These are phyloP conservation scores for Drosophila oshimai DNA, from an alignment of 1,140 invertebrate species.

Conservation along the genomic window DNA sequence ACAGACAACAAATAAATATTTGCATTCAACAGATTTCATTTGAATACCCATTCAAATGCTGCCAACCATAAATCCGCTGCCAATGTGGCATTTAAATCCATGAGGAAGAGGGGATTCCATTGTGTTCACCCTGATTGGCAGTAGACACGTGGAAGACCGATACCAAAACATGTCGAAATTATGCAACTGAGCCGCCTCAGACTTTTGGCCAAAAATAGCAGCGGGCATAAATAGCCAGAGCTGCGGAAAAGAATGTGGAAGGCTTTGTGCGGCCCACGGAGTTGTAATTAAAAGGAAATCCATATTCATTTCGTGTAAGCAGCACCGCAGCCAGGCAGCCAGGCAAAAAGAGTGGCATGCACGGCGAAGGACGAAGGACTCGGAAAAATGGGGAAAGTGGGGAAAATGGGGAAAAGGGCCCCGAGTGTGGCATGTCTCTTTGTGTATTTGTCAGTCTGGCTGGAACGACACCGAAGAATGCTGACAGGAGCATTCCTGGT, in stretches of 20 bases:
- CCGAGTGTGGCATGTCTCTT: conserved; percentile 37
- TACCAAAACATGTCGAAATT: conserved; percentile 35
- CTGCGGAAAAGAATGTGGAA: conserved; percentile 20
- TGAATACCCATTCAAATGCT: conserved; percentile 18
- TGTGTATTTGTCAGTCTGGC: conserved; percentile 48
- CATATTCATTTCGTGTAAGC: conserved; percentile 69
- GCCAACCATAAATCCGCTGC: conserved; percentile 25
- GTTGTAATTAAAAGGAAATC: conserved; percentile 78
- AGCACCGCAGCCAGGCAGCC: not conserved
- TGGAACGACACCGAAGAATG: conserved; percentile 49
- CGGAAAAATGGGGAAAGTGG: not conserved
- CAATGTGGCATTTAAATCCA: conserved; percentile 22
- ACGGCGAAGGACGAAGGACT: conserved; percentile 28
- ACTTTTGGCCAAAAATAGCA: conserved; percentile 38
- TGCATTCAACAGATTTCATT: conserved; percentile 45
- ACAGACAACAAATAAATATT: conserved; percentile 25
- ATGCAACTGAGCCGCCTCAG: conserved; percentile 13
- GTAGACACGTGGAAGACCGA: conserved; percentile 29
- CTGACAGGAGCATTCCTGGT: conserved; percentile 41
- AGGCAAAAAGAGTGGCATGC: conserved; percentile 45
- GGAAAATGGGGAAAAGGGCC: not conserved
- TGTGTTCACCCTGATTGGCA: conserved; percentile 6
- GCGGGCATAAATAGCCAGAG: conserved; percentile 33
- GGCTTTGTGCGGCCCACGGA: conserved; percentile 13
- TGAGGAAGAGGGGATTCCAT: conserved; percentile 9